A percentile compares a stretch with the other conserved stretches of the same genome.
Conservation (phyloP, 2,888 invertebrate genomes). For the Phoenoteleia sp. region DNA sequence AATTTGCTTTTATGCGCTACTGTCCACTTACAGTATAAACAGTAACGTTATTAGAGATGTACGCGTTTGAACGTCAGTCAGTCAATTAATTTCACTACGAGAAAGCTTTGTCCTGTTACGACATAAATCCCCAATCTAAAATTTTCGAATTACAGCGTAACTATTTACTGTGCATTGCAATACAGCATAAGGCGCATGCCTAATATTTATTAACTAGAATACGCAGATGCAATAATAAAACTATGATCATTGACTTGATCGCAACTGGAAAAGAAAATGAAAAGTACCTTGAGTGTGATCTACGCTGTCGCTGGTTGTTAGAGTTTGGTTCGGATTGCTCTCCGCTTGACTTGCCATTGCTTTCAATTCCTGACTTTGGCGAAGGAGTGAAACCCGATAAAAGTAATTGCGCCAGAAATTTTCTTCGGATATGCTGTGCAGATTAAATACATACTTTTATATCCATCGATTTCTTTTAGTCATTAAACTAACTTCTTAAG, state of each 20-base stretch:
- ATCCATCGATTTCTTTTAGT: conserved; percentile 18
- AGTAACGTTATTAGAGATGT: neutral
- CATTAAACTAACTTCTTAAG: conserved; percentile 12
- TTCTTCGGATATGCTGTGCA: conserved; percentile 96
- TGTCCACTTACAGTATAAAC: conserved; percentile 5
- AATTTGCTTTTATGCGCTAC: conserved; percentile 5
- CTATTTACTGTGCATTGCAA: conserved; percentile 68
- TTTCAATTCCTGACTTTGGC: conserved; percentile 97
- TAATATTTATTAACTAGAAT: conserved; percentile 48
- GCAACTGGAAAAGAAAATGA: neutral
- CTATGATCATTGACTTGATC: neutral
- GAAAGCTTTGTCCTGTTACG: neutral
- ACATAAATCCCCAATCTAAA: conserved; percentile 14
- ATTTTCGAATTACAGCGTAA: conserved; percentile 1
- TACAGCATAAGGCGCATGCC: conserved; percentile 70
- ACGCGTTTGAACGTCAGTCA: neutral
- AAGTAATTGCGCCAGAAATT: conserved; percentile 99
- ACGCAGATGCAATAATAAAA: conserved; percentile 53
- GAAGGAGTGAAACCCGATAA: conserved; percentile 99
- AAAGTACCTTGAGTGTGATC: conserved; percentile 89
- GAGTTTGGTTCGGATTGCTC: conserved; percentile 83
- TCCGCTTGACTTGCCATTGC: conserved; percentile 87
- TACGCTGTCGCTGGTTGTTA: conserved; percentile 86
- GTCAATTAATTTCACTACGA: no score
- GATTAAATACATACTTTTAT: conserved; percentile 31